Conservation (phyloP, 2,888 invertebrate genomes). For the Apeira syringaria region DNA sequence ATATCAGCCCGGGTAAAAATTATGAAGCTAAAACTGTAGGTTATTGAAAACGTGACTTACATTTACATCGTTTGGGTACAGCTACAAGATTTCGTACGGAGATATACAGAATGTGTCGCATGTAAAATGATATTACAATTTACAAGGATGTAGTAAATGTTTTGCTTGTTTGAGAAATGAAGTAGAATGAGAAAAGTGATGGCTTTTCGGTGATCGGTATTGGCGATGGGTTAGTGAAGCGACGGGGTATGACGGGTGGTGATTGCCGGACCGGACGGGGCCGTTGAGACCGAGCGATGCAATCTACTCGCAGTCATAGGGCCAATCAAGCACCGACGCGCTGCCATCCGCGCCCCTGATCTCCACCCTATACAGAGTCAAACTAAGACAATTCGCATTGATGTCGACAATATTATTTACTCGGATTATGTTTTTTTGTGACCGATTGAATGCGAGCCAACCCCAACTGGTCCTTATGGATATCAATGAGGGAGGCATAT, state of each 20-base stretch:
- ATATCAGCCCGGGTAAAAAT: constrained; percentile 79
- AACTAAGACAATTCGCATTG: too few species aligned
- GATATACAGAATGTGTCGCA: constrained; percentile 44
- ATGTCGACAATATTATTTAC: too few species aligned
- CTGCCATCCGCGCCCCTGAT: constrained; percentile 66
- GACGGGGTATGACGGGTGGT: constrained; percentile 34
- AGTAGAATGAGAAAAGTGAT: constrained; percentile 27
- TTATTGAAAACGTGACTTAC: constrained; percentile 84
- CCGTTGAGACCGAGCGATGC: constrained; percentile 46
- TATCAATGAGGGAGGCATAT: too few species aligned
- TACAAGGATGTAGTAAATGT: constrained; percentile 35
- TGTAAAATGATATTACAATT: constrained; percentile 37
- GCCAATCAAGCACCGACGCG: constrained; percentile 79
- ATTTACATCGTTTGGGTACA: constrained; percentile 77
- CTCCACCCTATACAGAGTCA: constrained; percentile 44
- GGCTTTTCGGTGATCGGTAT: constrained; percentile 21
- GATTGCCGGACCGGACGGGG: constrained; percentile 25
- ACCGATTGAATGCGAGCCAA: too few species aligned
- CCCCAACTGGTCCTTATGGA: too few species aligned
- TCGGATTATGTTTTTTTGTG: too few species aligned
- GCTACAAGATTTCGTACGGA: constrained; percentile 63
- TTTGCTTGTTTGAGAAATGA: constrained; percentile 26
- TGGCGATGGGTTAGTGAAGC: constrained; percentile 30
- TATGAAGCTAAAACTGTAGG: constrained; percentile 83
- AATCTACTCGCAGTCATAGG: constrained; percentile 81